Evolutionary conservation across 1,140 invertebrate species (phyloP), one percentile per base, ranked within the genome.

Genomic region (Dendroctonus valens): DNA sequence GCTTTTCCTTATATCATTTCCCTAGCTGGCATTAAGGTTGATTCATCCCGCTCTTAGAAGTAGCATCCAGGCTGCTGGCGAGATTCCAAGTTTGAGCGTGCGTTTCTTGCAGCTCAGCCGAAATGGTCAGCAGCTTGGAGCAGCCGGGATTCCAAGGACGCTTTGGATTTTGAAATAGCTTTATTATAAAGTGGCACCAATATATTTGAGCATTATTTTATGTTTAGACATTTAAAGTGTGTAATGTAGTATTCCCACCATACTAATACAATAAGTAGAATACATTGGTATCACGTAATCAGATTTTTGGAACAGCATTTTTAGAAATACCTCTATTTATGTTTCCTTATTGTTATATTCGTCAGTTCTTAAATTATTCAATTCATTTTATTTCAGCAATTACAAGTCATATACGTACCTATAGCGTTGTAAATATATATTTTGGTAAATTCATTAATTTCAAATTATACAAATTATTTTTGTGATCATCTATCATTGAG

Each of bases 221-320:
- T 11, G 26, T 50, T 14, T 50, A 7, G 12, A 46, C 8, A 11
- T 8, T 51, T 26, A 37, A 37, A 14, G 15, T 46, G 44, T 46
- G 8, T 46, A 11, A 11, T 14, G 15, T 51, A 51, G 6, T 14
- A 26, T 3, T 26, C 26, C 26, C 26, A 26, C 3, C 26, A 26
- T 2, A 26, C 26, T 26, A 26, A 26, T 26, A 26, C 26, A 26
- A 26, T 26, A 26, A 51, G 8, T 41, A 59, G 63, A 58, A 51
- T 59, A 59, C 39, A 61, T 59, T 67, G 58, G 42, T 67, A 38
- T 55, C 41, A 68, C 41, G 55, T n/a, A 37, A 38, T 26, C 50
- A 57, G 49, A 58, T 68, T 70, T 73, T 71, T 73, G 74, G 74
- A 76, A 76, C 74, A 76, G 74, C 74, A 74, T 74, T 76, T 74